Conservation (phyloP, 2,888 invertebrate genomes). For the Acanthosepion pharaonis region DNA sequence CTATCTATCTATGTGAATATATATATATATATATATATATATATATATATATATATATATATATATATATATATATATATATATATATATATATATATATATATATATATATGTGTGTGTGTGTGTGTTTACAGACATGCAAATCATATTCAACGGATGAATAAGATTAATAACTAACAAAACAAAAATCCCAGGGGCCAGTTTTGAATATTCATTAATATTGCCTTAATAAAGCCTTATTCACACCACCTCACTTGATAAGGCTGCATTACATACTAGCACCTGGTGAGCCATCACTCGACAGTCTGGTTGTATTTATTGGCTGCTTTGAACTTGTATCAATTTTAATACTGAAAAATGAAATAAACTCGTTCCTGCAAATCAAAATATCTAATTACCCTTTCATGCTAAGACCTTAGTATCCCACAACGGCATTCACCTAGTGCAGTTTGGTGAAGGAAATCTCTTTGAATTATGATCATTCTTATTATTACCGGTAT, state of each 20-base stretch:
- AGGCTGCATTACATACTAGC: neutral
- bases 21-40: too few relatives aligned
- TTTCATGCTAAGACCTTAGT: neutral
- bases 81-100: neutral
- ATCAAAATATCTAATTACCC: neutral
- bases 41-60: too few relatives aligned
- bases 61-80: too few relatives aligned
- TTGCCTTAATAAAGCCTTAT: neutral
- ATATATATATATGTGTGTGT: neutral
- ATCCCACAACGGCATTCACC: neutral
- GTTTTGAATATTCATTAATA: neutral
- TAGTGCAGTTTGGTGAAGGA: neutral
- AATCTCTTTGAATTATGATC: neutral
- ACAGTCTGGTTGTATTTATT: neutral
- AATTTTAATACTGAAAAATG: neutral
- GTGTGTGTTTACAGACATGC: neutral
- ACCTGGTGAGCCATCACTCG: neutral
- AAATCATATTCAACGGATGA: neutral
- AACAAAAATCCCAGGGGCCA: neutral
- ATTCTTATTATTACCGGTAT: neutral
- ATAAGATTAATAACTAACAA: neutral
- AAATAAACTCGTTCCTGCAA: neutral
- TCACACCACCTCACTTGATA: neutral
- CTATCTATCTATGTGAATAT: too few relatives aligned
- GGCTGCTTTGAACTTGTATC: neutral